Evolutionary conservation across 1,140 invertebrate species (phyloP), one percentile per base, ranked within the genome.

Genomic region (Solenopsis fugax): DNA sequence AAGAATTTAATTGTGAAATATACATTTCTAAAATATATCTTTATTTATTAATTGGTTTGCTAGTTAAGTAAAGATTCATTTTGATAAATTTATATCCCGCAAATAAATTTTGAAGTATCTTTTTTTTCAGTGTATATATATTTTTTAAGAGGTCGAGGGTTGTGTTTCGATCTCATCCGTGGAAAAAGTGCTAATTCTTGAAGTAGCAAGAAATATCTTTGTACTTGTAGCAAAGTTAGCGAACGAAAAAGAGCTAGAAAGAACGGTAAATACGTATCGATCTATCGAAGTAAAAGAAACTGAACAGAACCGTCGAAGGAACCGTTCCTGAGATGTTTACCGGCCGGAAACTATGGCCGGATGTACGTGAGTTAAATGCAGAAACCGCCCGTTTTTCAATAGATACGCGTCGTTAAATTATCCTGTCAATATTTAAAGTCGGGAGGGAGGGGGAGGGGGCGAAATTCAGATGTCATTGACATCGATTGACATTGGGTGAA

Each of bases 311-410:
- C n/a, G n/a, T n/a, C 50, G 71, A 84, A 90, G 64, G 16, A n/a
- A n/a, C 86, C 73, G 71, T 85, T 82, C 52, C 52, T 16, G 80
- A 81, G 80, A 87, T 88, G 80, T 87, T 78, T 65, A 62, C 50
- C 13, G 78, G 52, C 90, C 89, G 90, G 90, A 90, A 91, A 88
- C 75, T 87, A 89, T 85, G 72, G 85, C 90, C 88, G 87, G 89
- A 91, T 78, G 77, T 65, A 73, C 72, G 91, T 90, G 90, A 87
- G 84, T 60, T 48, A 80, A 86, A 88, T 91, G 58, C 60, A 21
- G 52, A 76, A 76, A 34, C 10, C 18, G 34, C 4, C 13, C 21
- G 71, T 69, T 52, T 48, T 85, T 75, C 48, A 64, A 52, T 50
- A 62, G 41, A 48, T 41, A 5, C 13, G 18, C 29, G 21, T 85